Conservation (phyloP, 2,888 invertebrate genomes). For the Nowickia ferox region DNA sequence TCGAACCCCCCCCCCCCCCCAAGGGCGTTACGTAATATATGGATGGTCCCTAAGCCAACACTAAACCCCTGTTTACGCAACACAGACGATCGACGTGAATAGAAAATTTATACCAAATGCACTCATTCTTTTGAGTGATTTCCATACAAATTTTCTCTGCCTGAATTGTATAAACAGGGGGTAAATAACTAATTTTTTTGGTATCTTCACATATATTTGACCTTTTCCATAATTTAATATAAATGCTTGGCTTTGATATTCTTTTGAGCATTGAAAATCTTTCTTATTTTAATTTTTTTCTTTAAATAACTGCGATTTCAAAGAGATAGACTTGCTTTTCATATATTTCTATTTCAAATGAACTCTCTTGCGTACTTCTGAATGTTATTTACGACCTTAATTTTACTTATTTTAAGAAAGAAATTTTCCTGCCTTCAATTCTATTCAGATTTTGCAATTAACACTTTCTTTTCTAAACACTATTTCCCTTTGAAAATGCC, state of each 20-base stretch:
- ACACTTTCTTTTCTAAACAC: conserved; percentile 38
- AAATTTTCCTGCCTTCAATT: conserved; percentile 19
- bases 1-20: too few species aligned
- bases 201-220: too few species aligned
- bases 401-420: conserved; percentile 50
- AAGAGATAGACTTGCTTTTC: conserved; percentile 40
- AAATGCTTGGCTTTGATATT: conserved; percentile 6
- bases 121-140: too few species aligned
- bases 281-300: neutral
- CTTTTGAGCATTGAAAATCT: conserved; percentile 5
- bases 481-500: conserved; percentile 39
- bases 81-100: too few species aligned
- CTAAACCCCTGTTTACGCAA: too few species aligned
- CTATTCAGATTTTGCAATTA: conserved; percentile 43
- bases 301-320: conserved; percentile 48
- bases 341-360: conserved; percentile 23
- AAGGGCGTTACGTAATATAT: too few species aligned
- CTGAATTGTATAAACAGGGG: too few species aligned
- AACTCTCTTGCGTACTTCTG: conserved; percentile 38
- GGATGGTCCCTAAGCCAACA: too few species aligned
- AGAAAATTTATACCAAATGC: too few species aligned
- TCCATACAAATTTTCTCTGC: too few species aligned
- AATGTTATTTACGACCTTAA: conserved; percentile 61
- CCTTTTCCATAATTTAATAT: neutral
- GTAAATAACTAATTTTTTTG: too few species aligned